Base-by-base conservation (phyloP, 53 echinoderm and acorn worm genomes). In the Paracentrotus lividus region DNA sequence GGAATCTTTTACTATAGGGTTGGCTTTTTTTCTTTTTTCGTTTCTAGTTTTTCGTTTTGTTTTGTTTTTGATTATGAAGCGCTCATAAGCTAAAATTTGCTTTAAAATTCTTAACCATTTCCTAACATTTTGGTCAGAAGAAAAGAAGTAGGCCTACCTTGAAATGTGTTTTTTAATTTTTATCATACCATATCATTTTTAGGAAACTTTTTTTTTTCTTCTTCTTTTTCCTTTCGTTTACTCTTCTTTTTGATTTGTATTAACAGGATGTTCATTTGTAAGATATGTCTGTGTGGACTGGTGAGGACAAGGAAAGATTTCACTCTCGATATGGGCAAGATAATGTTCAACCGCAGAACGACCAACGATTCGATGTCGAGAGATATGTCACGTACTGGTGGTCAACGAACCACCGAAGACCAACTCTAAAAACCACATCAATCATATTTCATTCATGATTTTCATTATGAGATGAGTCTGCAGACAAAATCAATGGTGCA, bases 301-400 rank as follows among this genome's bases (percentile, higher is more conserved):
- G 47, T 85, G 47, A 47, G 49, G 2, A 47, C 85, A 24, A 23
- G 49, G 49, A 85, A 85, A 51, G 29, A 85, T 9, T 85, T 85
- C 85, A 85, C 26, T 85, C 24, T 85, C 13, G 57, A 38, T 40
- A 53, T 88, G 53, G 55, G 88, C 34, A 54, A 55, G 59, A 88
- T 88, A 14, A 56, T 56, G 88, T 55, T 55, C 88, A 38, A 38
- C 36, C 53, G 88, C 31, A 55, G 88, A 20, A 61, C 65, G 65
- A 66, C 42, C 49, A 65, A 90, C 66, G 90, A 65, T 24, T 90
- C 90, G 68, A 90, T 49, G 90, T 90, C 90, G 31, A 61, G 90
- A 24, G 90, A 90, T 42, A 24, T 32, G 67, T 90, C 90, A 16
- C 90, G 90, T 42, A 90, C 66, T 20, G 57, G 57, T 29, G 65